A percentile compares a stretch with the other conserved stretches of the same genome.
These are phyloP conservation scores for Monopterus albus DNA, from an alignment of 2,113 vertebrate species.

Conservation along the genomic window DNA sequence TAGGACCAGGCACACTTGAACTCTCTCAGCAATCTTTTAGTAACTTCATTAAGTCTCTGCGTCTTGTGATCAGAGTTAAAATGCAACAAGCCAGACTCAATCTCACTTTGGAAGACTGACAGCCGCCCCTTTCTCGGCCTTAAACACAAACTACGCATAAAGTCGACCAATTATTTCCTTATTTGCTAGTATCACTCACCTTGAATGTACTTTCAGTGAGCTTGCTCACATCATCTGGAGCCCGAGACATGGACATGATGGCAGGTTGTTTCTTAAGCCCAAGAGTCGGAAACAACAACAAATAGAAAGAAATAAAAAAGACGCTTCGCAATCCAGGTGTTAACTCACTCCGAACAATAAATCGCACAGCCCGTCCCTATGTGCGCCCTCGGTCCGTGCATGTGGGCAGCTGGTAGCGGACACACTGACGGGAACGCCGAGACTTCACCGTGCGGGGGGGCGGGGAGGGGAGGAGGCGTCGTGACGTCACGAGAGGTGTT, in stretches of 20 bases:
- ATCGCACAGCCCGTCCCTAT: constrained; percentile 26
- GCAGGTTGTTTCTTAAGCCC: constrained; percentile 37
- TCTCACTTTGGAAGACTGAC: not conserved
- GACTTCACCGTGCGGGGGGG: constrained; percentile 17
- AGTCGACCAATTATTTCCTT: not conserved
- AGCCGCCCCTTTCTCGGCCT: too few species aligned
- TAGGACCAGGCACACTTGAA: not conserved
- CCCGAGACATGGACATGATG: constrained; percentile 93
- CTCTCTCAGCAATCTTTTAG: too few species aligned
- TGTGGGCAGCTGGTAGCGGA: constrained; percentile 25
- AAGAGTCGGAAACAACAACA: not conserved
- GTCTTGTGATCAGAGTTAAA: not conserved
- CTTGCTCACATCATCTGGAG: constrained; percentile 90
- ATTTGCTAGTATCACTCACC: constrained; percentile 77
- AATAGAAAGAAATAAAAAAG: not conserved
- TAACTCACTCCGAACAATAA: constrained; percentile 9
- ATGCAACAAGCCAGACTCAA: not conserved
- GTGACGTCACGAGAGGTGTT: constrained; percentile 71
- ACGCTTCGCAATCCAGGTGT: constrained; percentile 31
- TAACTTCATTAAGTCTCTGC: too few species aligned
- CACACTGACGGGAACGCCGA: constrained; percentile 19
- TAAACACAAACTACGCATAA: not conserved
- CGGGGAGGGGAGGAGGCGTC: constrained; percentile 18
- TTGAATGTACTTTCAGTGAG: constrained; percentile 94
- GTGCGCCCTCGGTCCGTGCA: constrained; percentile 32